Base-by-base conservation (phyloP, 1,140 invertebrate species). In the Apis dorsata region DNA sequence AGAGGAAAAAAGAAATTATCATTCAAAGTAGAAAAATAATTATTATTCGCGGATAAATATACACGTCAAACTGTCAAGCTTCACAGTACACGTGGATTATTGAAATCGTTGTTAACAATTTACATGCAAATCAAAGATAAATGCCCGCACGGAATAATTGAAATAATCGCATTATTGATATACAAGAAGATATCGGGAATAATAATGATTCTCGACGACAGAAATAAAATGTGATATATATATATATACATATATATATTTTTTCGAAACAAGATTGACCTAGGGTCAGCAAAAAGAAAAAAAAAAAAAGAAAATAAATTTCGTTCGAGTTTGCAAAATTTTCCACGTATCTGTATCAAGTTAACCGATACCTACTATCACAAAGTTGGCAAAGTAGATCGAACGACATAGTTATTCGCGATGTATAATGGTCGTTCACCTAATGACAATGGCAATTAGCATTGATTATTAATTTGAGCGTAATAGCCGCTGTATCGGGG, bases 391-490 rank as follows among this genome's bases (percentile, higher is more conserved):
- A 77, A 82, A 70, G 73, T 70, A 60, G 44, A 82, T 75, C 51
- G 71, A 66, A 69, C 57, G 24, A 57, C 65, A 24, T 82, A 77
- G 80, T 82, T 70, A 82, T 70, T 69, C 72, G 19, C 19, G 59
- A 82, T 24, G 68, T 82, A 62, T 82, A 82, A 82, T 70, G 74
- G 80, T 60, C 74, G 80, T 77, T 62, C 74, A 82, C 73, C 80
- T 82, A 82, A 82, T 82, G 80, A 82, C 80, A 82, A 82, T 82
- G 57, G 80, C 74, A 82, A 82, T 82, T 82, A 82, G 80, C 80
- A 82, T 82, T 76, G 80, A 82, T 82, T 82, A 82, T 82, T 82
- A 77, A 82, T 82, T 82, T 82, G 65, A 82, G 28, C 65, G 80
- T 82, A 82, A 82, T 82, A 82, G 57, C 80, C 57, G 55, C 12